Evolutionary conservation across 30 jellyfish, hydroid and myxozoan genomes (phyloP), one percentile per base, ranked within the genome.

Genomic region (Hydractinia echinata): DNA sequence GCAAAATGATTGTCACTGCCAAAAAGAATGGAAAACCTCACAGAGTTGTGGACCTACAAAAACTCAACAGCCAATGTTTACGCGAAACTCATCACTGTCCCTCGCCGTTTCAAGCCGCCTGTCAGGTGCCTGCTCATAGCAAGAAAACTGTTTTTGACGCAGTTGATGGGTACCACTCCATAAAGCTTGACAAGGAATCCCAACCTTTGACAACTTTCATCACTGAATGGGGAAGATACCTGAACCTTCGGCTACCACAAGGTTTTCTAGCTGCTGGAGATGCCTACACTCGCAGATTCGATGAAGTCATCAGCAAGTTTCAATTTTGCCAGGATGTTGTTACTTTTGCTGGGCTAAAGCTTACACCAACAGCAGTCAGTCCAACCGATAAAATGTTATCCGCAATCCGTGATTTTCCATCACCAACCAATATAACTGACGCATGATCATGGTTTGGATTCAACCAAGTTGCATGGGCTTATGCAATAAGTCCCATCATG

Each of bases 31-130:
- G 91, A 7, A 7, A 5, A 11, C 89, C 91, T 11, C 82, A 88
- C 11, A 62, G 87, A 61, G 79, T 83, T 19, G 81, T 83, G 9
- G 89, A 72, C 83, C 30, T 83, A 5, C 91, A 83, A 52, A 54
- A 52, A 56, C 61, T 83, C 56, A 83, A 83, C 76, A 10, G 4
- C 4, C 81, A 70, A 13, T 14, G 78, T 54, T 15, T 48, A 4
- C 13, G 91, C 4, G 91, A 83, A 61, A 83, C 91, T 5, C 91
- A 83, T 54, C 91, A 83, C 83, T 72, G 89, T 79, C 82, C 77
- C 8, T 70, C 87, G 21, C 91, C 91, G 15, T 72, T 83, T 61
- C 83, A 53, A 53, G 89, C 7, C 6, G 89, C 88, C 4, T 20
- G 5, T 6, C 80, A 70, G 48, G 80, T 70, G 14, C 80, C 80